phyloP scores from a whole-genome alignment of 37 sponge, comb jelly and placozoan species.

The Theonella swinhoei region DNA sequence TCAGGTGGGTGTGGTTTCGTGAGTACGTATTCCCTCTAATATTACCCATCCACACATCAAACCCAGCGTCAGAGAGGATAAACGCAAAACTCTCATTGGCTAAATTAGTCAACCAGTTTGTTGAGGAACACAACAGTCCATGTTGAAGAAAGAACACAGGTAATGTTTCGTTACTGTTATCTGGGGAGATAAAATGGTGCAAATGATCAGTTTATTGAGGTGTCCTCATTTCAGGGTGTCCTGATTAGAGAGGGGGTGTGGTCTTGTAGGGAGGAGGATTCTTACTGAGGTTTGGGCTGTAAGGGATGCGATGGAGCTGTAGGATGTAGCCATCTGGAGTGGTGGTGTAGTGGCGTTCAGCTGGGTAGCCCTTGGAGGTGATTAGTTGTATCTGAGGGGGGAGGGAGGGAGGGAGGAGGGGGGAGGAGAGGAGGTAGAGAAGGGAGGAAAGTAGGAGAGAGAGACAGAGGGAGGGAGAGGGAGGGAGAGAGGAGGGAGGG shows the following conservation, averaged over 20 bases:
- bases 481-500: not conserved
- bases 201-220: not conserved
- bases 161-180: not conserved
- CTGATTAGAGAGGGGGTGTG: not conserved
- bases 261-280: too few species aligned
- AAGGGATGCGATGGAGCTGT: slow-evolving; percentile 86
- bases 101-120: slow-evolving; percentile 81
- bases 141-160: slow-evolving; percentile 88
- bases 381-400: slow-evolving; percentile 71
- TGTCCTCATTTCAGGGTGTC: too few species aligned
- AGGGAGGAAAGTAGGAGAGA: too few species aligned
- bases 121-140: slow-evolving; percentile 75
- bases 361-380: slow-evolving; percentile 84
- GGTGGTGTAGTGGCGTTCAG: slow-evolving; percentile 80
- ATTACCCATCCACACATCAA: slow-evolving; percentile 99
- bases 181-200: not conserved
- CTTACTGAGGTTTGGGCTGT: not conserved
- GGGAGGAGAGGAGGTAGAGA: slow-evolving; percentile 4
- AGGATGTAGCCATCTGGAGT: slow-evolving; percentile 93
- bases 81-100: slow-evolving; percentile 67
- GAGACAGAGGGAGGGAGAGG: not conserved
- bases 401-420: slow-evolving; percentile 4
- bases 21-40: slow-evolving; percentile 97
- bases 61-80: slow-evolving; percentile 90
- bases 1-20: slow-evolving; percentile 76